Evolutionary conservation across 2,888 invertebrate genomes (phyloP).

Genomic region (Scrobipalpa costella): DNA sequence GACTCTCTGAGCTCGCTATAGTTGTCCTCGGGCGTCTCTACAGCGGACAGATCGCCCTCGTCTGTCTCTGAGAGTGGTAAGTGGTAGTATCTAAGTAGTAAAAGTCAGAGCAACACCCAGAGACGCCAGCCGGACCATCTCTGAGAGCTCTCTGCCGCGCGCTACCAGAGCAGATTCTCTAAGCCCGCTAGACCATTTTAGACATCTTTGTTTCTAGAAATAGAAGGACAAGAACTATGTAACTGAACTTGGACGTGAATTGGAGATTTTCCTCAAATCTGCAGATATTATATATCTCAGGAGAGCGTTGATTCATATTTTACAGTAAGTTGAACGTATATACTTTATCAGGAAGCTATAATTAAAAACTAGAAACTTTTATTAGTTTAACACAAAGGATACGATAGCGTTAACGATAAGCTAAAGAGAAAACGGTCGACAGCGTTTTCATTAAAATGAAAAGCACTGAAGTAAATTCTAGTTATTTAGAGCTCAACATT

Average conservation of each 20-base stretch:
- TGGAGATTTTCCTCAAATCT: no score
- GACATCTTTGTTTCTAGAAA: no score
- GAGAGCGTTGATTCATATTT: no score
- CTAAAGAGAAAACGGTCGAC: no score
- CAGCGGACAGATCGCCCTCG: slow-evolving; percentile 83
- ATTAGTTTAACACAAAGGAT: no score
- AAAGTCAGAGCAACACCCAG: slow-evolving; percentile 41
- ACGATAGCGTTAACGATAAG: no score
- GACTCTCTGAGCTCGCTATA: slow-evolving; percentile 72
- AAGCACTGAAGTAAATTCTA: background rate
- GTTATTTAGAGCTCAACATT: background rate
- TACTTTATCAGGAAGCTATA: no score
- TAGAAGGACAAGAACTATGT: no score
- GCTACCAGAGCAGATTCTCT: slow-evolving; percentile 71
- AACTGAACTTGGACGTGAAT: no score
- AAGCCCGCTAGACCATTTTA: slow-evolving; percentile 60
- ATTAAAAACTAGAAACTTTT: no score
- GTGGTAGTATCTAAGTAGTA: slow-evolving; percentile 39
- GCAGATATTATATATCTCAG: no score
- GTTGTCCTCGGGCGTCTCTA: slow-evolving; percentile 81
- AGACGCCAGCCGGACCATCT: slow-evolving; percentile 70
- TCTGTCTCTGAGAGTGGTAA: slow-evolving; percentile 88
- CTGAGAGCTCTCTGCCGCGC: slow-evolving; percentile 81
- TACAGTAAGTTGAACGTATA: no score
- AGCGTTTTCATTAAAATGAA: background rate